phyloP scores from a whole-genome alignment of 2,888 invertebrate genomes.

The Drosophila meridionalis region DNA sequence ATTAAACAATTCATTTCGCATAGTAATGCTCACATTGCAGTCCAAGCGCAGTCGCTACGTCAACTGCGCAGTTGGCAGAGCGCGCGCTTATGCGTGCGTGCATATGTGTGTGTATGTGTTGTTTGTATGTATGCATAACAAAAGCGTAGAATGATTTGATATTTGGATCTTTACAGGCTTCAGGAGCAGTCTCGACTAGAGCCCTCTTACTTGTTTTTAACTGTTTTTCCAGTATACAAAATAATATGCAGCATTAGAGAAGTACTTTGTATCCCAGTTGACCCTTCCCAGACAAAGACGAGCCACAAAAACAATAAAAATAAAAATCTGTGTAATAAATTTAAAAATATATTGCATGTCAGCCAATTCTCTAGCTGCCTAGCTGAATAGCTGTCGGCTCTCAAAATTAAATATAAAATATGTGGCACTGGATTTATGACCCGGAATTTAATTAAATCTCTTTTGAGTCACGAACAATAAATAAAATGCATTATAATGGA shows the following conservation, averaged over 20 bases:
- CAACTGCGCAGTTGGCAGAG: too few relatives aligned
- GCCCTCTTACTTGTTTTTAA: too few relatives aligned
- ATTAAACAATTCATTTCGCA: too few relatives aligned
- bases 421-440: constrained; percentile 30
- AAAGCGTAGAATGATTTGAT: too few relatives aligned
- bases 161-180: too few relatives aligned
- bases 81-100: too few relatives aligned
- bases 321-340: constrained; percentile 11
- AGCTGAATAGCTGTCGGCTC: not conserved
- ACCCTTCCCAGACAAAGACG: not conserved
- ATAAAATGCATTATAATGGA: constrained; percentile 14
- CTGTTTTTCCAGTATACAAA: not conserved
- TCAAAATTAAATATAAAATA: constrained; percentile 22
- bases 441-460: constrained; percentile 54
- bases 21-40: too few relatives aligned
- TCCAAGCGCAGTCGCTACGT: too few relatives aligned
- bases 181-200: too few relatives aligned
- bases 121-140: too few relatives aligned
- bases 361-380: not conserved
- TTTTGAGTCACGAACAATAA: constrained; percentile 31
- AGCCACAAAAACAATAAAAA: not conserved
- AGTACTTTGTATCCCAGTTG: not conserved
- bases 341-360: constrained; percentile 9
- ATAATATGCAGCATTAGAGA: not conserved
- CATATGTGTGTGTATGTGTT: too few relatives aligned